Evolutionary conservation across 2,888 invertebrate genomes (phyloP), one percentile per base, ranked within the genome.

Genomic region (Busseola fusca): DNA sequence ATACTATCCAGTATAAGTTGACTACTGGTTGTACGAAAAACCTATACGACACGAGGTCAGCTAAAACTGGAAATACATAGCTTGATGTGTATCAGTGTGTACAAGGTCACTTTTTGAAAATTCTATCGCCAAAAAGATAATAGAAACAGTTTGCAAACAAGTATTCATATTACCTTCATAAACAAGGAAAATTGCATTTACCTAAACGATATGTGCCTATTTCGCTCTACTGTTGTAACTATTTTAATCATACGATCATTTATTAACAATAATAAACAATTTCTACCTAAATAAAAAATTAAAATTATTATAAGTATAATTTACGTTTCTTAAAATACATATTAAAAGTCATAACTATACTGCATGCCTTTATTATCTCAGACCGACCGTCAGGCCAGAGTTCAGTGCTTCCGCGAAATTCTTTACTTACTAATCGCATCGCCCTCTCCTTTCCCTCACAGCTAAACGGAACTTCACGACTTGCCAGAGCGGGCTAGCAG

Each of bases 401-500:
- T 78, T 76, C 77, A 82, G 65, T 73, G 74, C 67, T 82, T 76
- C 84, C 63, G 75, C 66, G 77, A 81, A 82, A 86, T 86, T 80
- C 83, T 76, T 72, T 74, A 76, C 83, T 83, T 81, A 80, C 78
- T 76, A 82, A 84, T 80, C 77, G 66, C 42, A 84, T 79, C 77
- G 71, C 34, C 63, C 54, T 73, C 69, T 78, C 72, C 69, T 69
- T 82, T 81, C 79, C 76, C 74, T 78, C 56, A 71, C 76, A 69
- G 71, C 76, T 72, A 69, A 76, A 82, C 57, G 67, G 69, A 74
- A 65, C 67, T 76, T 78, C 76, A 80, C 76, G 78, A 73, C 78
- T 76, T 59, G 78, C 65, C 69, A 80, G 81, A 83, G 83, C 84
- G 85, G 86, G 87, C 78, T 74, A 84, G 81, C 87, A 90, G 90